Conservation (phyloP, 2,888 invertebrate genomes). For the Ennomos quercinarius region DNA sequence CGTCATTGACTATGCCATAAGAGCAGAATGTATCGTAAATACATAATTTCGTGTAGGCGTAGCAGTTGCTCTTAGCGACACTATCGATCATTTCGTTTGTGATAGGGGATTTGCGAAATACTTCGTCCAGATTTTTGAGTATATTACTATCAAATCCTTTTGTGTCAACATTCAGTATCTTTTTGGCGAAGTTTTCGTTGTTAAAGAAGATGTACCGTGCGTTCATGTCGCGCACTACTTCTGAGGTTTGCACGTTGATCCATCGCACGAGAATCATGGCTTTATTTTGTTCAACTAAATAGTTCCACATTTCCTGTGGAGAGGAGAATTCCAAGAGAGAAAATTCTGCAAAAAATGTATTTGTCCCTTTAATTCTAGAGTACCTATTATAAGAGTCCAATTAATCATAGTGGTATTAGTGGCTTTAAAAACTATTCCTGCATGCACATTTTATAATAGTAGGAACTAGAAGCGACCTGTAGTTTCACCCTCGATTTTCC, state of each 20-base stretch:
- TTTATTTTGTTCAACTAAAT: constrained; percentile 85
- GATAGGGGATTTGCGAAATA: constrained; percentile 85
- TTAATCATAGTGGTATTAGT: too few species aligned
- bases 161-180: constrained; percentile 74
- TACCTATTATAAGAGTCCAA: too few species aligned
- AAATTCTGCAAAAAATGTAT: constrained; percentile 74
- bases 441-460: too few species aligned
- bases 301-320: constrained; percentile 85
- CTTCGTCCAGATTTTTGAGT: constrained; percentile 74
- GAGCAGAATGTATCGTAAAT: constrained; percentile 86
- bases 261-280: constrained; percentile 86
- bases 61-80: constrained; percentile 77
- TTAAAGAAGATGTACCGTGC: constrained; percentile 77
- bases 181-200: constrained; percentile 72
- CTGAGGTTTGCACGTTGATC: constrained; percentile 85
- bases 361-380: too few species aligned
- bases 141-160: constrained; percentile 67
- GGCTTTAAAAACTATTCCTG: too few species aligned
- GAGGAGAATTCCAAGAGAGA: constrained; percentile 80
- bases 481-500: too few species aligned
- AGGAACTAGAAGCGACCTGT: too few species aligned
- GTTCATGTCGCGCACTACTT: constrained; percentile 79
- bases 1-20: constrained; percentile 87
- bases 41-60: constrained; percentile 81
- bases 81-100: constrained; percentile 85